Percentiles rank a stretch among this genome's conserved stretches.
Conservation (phyloP, 2,888 invertebrate species). For the Chrysolina americana region DNA sequence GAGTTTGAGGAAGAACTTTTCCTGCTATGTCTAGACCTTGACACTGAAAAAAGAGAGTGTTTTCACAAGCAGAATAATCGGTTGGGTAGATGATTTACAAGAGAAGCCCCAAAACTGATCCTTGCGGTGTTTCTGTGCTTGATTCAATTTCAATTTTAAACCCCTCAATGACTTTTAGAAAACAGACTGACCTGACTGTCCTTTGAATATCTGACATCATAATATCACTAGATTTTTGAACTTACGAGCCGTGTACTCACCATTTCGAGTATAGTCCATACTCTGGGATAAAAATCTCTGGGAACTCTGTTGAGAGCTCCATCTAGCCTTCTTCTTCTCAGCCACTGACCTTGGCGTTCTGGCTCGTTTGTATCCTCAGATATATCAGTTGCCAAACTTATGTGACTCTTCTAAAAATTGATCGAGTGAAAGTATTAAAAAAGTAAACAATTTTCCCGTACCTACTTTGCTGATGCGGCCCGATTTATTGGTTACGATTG, state of each 20-base stretch:
- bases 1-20: slow-evolving; percentile 88
- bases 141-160: no score
- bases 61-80: neutral
- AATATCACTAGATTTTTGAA: no score
- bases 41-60: slow-evolving; percentile 76
- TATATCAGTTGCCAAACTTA: slow-evolving; percentile 68
- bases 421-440: slow-evolving; percentile 11
- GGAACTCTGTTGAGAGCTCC: slow-evolving; percentile 98
- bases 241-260: slow-evolving; percentile 69
- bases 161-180: no score
- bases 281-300: slow-evolving; percentile 94
- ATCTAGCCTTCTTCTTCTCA: slow-evolving; percentile 92
- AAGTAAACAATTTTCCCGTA: neutral
- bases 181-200: no score
- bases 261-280: slow-evolving; percentile 92
- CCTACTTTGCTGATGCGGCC: slow-evolving; percentile 88
- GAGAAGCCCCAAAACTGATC: neutral
- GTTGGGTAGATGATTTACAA: neutral
- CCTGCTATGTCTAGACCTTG: slow-evolving; percentile 95
- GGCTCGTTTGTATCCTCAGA: slow-evolving; percentile 75
- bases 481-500: slow-evolving; percentile 90
- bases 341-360: slow-evolving; percentile 97
- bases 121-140: neutral
- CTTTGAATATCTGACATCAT: no score
- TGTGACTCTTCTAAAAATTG: slow-evolving; percentile 71